phyloP scores from a whole-genome alignment of 2,113 vertebrate genomes.

The Pygoscelis adeliae region DNA sequence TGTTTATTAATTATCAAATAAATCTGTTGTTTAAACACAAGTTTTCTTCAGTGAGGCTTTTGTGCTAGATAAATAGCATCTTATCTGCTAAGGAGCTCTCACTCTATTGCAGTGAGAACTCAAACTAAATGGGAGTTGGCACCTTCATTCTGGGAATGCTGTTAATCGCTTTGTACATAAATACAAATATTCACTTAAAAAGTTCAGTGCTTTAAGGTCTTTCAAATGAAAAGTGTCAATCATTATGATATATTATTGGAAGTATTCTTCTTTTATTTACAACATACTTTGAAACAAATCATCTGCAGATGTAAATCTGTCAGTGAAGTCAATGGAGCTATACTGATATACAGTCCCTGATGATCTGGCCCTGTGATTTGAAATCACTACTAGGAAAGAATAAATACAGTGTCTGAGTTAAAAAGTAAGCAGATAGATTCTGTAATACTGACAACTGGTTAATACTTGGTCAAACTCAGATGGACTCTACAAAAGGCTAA shows the following conservation, averaged over 20 bases:
- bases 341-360: background rate
- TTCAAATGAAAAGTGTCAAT: background rate
- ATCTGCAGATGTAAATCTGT: background rate
- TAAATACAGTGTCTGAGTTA: background rate
- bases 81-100: background rate
- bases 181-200: background rate
- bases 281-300: background rate
- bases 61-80: background rate
- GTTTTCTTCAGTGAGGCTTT: background rate
- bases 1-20: background rate
- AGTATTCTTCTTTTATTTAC: slow-evolving; percentile 24
- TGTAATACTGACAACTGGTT: background rate
- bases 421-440: background rate
- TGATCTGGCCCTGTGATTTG: background rate
- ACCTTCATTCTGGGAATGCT: background rate
- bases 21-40: background rate
- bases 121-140: background rate
- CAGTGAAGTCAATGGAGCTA: background rate
- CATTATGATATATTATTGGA: background rate
- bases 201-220: background rate
- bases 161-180: background rate
- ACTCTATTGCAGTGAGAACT: background rate
- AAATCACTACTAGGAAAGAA: background rate
- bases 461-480: background rate
- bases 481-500: background rate